Conservation (phyloP, 2,797 vertebrate species). For the Halcyon smyrnensis region DNA sequence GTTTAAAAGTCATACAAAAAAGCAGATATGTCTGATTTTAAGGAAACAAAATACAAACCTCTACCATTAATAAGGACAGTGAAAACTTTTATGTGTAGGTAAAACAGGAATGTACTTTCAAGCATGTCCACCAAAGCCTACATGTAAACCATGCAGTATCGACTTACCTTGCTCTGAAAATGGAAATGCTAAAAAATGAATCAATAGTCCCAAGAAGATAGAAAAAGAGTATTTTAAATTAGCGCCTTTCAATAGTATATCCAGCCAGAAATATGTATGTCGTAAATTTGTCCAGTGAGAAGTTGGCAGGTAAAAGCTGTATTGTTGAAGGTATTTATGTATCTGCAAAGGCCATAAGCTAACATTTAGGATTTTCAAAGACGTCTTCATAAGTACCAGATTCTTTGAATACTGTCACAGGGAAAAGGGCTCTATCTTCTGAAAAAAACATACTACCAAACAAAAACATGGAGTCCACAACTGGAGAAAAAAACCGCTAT, state of each 20-base stretch:
- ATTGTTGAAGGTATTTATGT: neutral
- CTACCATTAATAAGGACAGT: neutral
- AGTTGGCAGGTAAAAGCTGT: neutral
- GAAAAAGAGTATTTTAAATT: neutral
- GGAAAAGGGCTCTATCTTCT: neutral
- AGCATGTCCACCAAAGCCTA: neutral
- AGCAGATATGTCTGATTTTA: neutral
- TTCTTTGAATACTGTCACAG: neutral
- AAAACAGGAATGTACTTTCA: neutral
- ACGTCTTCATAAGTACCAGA: neutral
- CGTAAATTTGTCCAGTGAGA: neutral
- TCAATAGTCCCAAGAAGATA: neutral
- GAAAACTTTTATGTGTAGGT: neutral
- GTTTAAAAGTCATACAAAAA: neutral
- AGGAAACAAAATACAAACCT: neutral
- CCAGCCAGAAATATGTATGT: neutral
- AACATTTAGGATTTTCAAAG: neutral
- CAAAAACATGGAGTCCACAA: neutral
- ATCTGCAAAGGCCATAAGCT: neutral
- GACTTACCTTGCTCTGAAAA: neutral
- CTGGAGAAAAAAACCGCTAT: neutral
- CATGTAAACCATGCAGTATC: neutral
- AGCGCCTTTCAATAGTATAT: neutral
- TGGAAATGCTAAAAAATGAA: neutral
- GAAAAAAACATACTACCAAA: neutral